Base-by-base conservation (phyloP, 2,797 vertebrate species). In the Coccyzus lansbergi region DNA sequence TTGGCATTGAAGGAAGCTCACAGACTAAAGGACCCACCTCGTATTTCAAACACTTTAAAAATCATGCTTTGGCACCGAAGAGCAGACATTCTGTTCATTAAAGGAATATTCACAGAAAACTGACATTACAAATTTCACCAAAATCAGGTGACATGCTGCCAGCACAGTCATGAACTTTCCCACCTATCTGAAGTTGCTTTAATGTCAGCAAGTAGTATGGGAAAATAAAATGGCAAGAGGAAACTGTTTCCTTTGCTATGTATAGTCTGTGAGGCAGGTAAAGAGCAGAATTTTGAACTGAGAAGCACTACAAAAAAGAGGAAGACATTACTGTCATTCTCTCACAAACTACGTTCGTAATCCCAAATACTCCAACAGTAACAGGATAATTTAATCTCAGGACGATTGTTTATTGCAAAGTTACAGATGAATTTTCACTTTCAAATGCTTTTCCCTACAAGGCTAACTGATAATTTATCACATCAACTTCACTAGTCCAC, bases 241-340 rank as follows among this genome's bases (percentile, higher is more conserved):
- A 93, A 88, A 64, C 26, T 5, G 24, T 60, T 79, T 87, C 70
- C 65, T 89, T 83, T 20, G 31, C 80, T 84, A 85, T 15, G 36
- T 62, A n/a, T 21, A 64, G 46, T 49, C 96, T 83, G 74, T 20
- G 76, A 96, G 63, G 63, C 70, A 94, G 76, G 33, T 59, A 83
- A 59, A 88, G 69, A 94, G 33, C 48, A 77, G 44, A 94, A 53
- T 46, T 91, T 90, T 52, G 84, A 81, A 91, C 69, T 49, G 51
- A 94, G 63, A 72, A 96, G 59, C 46, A 88, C 80, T 51, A 84
- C 96, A 89, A 76, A 31, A 74, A 53, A 90, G 75, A 10, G 22
- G 53, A 92, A 86, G 86, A 55, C 62, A 88, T 13, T 31, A 52
- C 15, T 48, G 36, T 42, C 53, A 26, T 49, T 74, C 70, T 65